Evolutionary conservation across 1,140 invertebrate genomes (phyloP), one percentile per base, ranked within the genome.

Genomic region (Aphidius ervi): DNA sequence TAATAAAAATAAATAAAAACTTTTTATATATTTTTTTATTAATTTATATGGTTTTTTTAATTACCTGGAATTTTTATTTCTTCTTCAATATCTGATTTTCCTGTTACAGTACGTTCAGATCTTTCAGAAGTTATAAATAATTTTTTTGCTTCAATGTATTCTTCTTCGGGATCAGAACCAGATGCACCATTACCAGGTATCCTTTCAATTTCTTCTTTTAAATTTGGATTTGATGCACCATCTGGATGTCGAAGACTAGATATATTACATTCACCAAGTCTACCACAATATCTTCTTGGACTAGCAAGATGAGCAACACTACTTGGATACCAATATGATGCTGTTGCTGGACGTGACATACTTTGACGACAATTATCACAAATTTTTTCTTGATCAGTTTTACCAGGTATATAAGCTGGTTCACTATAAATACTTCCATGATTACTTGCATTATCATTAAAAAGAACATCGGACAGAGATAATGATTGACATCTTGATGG

Each of bases 141-240:
- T 70, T 85, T 86, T 64, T 86, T 81, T 10, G 77, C 78, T 46
- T 86, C 85, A 46, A 82, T 74, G 68, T 84, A 84, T 47, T 83
- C 81, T 46, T 80, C 78, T 57, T 84, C 80, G 58, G 84, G 77
- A 74, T 86, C 81, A 65, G 83, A 81, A 8, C 82, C 81, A 1
- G 85, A 85, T 4, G 85, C 85, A 1, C 88, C 88, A 65, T 87
- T 90, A 5, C 87, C 85, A 0, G 88, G 88, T 67, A 85, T 76
- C 67, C 87, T 82, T 71, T 84, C 83, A 61, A 78, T 78, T 79
- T 88, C 89, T 77, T 86, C 87, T 46, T 85, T 85, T 67, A 95
- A 82, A 82, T 93, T 93, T 9, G 93, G 91, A 84, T 95, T 93
- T 5, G 93, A 95, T 39, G 93, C 91, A 46, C 92, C 92, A 70